A percentile compares a stretch with the other conserved stretches of the same genome.
These are phyloP conservation scores for Listronotus bonariensis DNA, from an alignment of 1,140 invertebrate species.

Conservation along the genomic window DNA sequence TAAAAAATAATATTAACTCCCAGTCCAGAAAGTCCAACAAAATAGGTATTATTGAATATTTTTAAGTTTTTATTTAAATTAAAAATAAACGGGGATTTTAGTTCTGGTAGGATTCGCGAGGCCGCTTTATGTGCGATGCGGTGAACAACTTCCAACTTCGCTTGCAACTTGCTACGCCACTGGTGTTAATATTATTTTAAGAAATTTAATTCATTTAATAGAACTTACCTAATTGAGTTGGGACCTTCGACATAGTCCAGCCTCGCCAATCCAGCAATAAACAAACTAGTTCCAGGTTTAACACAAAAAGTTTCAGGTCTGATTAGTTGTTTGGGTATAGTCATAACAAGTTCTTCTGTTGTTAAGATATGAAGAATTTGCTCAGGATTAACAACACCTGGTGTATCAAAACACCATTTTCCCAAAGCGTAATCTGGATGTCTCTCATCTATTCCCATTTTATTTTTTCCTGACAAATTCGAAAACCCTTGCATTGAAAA, in stretches of 20 bases:
- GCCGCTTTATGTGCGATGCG: too few species aligned
- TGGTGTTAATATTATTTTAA: too few species aligned
- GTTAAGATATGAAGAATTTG: constrained; percentile 84
- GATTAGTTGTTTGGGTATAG: constrained; percentile 73
- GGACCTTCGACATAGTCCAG: constrained; percentile 58
- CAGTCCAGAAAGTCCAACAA: too few species aligned
- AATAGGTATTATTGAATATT: too few species aligned
- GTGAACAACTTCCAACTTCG: too few species aligned
- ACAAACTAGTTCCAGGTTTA: constrained; percentile 67
- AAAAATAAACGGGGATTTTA: too few species aligned
- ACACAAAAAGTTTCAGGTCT: constrained; percentile 75
- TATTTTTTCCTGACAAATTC: constrained; percentile 48
- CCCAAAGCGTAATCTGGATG: constrained; percentile 65
- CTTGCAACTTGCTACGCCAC: too few species aligned
- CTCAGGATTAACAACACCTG: constrained; percentile 86
- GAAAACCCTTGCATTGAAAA: background rate
- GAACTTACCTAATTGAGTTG: constrained; percentile 39
- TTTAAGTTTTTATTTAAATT: too few species aligned
- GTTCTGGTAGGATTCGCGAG: too few species aligned
- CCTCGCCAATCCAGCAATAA: constrained; percentile 83
- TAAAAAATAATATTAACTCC: too few species aligned
- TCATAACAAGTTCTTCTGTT: constrained; percentile 78
- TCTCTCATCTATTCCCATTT: constrained; percentile 67
- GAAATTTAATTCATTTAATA: too few species aligned
- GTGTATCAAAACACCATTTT: constrained; percentile 93